These are phyloP conservation scores for Drosophila nasuta DNA, from an alignment of 1,140 invertebrate genomes.

Conservation along the genomic window DNA sequence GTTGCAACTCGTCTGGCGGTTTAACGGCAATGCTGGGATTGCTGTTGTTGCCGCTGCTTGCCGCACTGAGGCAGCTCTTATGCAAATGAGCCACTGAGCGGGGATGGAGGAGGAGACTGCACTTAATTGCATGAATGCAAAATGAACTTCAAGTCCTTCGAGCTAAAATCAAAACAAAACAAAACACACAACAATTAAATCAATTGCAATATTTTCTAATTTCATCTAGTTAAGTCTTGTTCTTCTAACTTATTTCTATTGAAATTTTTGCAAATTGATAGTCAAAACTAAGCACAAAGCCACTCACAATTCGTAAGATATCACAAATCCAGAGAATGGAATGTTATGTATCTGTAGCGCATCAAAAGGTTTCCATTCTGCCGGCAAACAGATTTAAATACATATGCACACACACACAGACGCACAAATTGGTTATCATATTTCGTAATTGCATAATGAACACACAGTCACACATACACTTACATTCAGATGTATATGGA, in stretches of 20 bases:
- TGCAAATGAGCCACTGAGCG: constrained; percentile 61
- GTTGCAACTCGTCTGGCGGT: constrained; percentile 71
- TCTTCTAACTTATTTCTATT: constrained; percentile 21
- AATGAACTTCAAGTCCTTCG: constrained; percentile 39
- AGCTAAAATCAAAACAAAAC: constrained; percentile 18
- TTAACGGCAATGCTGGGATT: constrained; percentile 45
- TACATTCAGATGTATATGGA: constrained; percentile 27
- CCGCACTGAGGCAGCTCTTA: constrained; percentile 59
- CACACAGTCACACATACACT: constrained; percentile 33
- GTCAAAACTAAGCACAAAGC: constrained; percentile 23
- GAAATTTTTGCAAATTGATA: constrained; percentile 7
- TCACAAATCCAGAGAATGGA: neutral
- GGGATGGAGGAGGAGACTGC: constrained; percentile 17
- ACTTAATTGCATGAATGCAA: constrained; percentile 63
- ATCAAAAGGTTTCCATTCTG: constrained; percentile 43
- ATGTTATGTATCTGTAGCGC: constrained; percentile 56
- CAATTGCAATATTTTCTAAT: neutral
- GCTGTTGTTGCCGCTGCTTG: constrained; percentile 58
- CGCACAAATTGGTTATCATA: constrained; percentile 31
- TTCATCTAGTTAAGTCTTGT: constrained; percentile 10
- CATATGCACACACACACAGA: constrained; percentile 28
- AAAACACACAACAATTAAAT: constrained; percentile 7
- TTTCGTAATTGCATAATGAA: constrained; percentile 10
- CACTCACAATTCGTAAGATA: constrained; percentile 36
- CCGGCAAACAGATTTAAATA: constrained; percentile 22